A percentile compares a stretch with the other conserved stretches of the same genome.
Evolutionary conservation across 2,113 vertebrate species (phyloP).

Genomic region (Corythornis madagascariensis): DNA sequence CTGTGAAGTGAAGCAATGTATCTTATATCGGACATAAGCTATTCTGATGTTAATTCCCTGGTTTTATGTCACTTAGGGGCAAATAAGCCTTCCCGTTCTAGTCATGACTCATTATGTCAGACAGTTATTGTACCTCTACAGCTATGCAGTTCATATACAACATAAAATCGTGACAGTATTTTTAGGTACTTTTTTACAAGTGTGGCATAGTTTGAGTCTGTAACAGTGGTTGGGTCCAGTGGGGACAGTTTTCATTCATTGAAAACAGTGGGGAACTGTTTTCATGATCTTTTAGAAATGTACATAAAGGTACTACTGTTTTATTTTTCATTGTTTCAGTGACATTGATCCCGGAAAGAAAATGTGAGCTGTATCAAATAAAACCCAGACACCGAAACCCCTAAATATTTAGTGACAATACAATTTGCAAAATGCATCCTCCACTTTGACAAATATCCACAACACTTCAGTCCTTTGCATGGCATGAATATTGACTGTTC

Average conservation of each 20-base stretch:
- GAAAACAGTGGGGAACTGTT: constrained; percentile 58
- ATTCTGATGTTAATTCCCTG: constrained; percentile 81
- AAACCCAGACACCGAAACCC: not conserved
- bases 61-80: constrained; percentile 82
- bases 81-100: constrained; percentile 88
- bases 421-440: not conserved
- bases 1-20: constrained; percentile 71
- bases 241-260: constrained; percentile 70
- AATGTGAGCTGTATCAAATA: constrained; percentile 62
- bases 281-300: constrained; percentile 79
- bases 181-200: constrained; percentile 92
- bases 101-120: constrained; percentile 89
- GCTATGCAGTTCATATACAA: constrained; percentile 89
- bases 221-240: constrained; percentile 73
- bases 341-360: constrained; percentile 70
- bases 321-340: constrained; percentile 72
- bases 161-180: constrained; percentile 89
- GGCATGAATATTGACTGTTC: not conserved
- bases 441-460: not conserved
- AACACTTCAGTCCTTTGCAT: not conserved
- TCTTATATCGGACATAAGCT: constrained; percentile 67
- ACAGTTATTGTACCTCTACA: constrained; percentile 83
- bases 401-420: constrained; percentile 47
- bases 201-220: constrained; percentile 81
- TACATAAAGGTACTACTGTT: constrained; percentile 75